A percentile compares a stretch with the other conserved stretches of the same genome.
Evolutionary conservation across 37 sponge, comb jelly and placozoan genomes (phyloP).

Genomic region (Halichondria panicea): DNA sequence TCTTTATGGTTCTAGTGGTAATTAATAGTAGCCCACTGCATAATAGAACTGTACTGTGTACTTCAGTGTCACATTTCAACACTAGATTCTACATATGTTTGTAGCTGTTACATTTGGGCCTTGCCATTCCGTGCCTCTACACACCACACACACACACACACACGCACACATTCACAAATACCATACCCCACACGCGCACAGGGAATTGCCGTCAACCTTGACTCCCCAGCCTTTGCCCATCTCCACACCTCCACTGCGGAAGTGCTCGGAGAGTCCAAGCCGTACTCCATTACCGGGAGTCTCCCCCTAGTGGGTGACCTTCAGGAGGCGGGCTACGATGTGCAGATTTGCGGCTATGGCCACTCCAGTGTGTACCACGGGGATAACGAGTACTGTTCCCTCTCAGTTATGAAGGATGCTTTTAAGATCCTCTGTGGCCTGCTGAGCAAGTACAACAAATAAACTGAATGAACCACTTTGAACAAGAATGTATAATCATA

Average conservation of each 20-base stretch:
- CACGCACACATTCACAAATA: too few relatives aligned
- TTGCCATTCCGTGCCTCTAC: too few relatives aligned
- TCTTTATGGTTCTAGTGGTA: too few relatives aligned
- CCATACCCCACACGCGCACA: slow-evolving; percentile 11
- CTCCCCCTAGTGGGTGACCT: slow-evolving; percentile 78
- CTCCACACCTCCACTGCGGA: slow-evolving; percentile 48
- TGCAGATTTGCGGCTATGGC: slow-evolving; percentile 75
- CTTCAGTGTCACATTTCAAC: too few relatives aligned
- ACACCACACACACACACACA: too few relatives aligned
- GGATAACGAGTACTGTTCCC: slow-evolving; percentile 81
- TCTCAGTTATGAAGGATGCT: slow-evolving; percentile 67
- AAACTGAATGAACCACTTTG: too few relatives aligned
- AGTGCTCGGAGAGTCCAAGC: slow-evolving; percentile 69
- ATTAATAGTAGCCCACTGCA: too few relatives aligned
- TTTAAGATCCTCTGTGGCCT: slow-evolving; percentile 69
- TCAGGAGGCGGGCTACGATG: slow-evolving; percentile 74
- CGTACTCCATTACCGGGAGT: slow-evolving; percentile 72
- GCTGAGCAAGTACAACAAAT: slow-evolving; percentile 49
- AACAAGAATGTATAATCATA: too few relatives aligned
- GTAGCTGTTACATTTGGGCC: too few relatives aligned
- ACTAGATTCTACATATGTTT: too few relatives aligned
- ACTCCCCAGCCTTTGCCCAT: slow-evolving; percentile 51
- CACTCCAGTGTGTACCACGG: slow-evolving; percentile 81
- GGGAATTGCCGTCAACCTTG: slow-evolving; percentile 81
- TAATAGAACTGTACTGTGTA: too few relatives aligned